Percentiles rank a stretch among this genome's conserved stretches.
Evolutionary conservation across 1,140 invertebrate species (phyloP).

Genomic region (Sycobia sp.): DNA sequence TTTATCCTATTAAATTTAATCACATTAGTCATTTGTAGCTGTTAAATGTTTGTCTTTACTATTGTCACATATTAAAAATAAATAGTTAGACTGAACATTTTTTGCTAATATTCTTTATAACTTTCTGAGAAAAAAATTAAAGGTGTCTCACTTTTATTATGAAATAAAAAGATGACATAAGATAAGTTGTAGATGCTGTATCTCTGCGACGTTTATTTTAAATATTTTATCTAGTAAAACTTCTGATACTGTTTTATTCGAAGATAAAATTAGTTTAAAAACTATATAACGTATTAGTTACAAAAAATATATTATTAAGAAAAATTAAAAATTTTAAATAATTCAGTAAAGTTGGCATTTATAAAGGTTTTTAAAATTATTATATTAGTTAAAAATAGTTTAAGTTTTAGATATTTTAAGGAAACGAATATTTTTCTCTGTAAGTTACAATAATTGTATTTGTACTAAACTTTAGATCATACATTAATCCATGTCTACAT

Average conservation of each 20-base stretch:
- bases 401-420: constrained; percentile 12
- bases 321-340: too few species aligned
- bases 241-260: too few species aligned
- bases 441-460: constrained; percentile 18
- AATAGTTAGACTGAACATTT: too few species aligned
- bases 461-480: constrained; percentile 13
- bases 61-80: constrained; percentile 19
- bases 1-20: constrained; percentile 28
- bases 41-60: constrained; percentile 23
- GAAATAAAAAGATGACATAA: too few species aligned
- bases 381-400: constrained; percentile 15
- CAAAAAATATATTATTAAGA: too few species aligned
- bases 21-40: constrained; percentile 19
- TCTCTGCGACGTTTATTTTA: too few species aligned
- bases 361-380: too few species aligned
- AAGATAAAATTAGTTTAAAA: too few species aligned
- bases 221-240: too few species aligned
- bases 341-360: constrained; percentile 8
- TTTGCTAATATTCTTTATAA: too few species aligned
- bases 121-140: constrained; percentile 26
- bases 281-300: too few species aligned
- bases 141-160: constrained; percentile 28
- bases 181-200: too few species aligned
- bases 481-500: constrained; percentile 23
- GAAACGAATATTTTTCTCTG: constrained; percentile 17